Evolutionary conservation across 2,888 invertebrate genomes (phyloP).

Genomic region (Lagria hirta): DNA sequence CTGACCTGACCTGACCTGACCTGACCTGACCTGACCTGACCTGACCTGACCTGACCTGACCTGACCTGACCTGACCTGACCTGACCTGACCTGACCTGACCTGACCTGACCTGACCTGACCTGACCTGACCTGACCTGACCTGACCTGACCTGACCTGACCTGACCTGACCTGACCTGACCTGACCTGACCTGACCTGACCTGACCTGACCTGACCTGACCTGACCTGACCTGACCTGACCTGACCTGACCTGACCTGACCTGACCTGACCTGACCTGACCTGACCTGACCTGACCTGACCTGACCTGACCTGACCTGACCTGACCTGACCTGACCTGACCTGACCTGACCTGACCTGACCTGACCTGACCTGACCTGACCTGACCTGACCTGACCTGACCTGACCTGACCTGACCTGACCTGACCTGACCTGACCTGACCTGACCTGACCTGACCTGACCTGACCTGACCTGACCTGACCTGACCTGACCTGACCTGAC

Average conservation of each 20-base stretch:
- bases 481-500: too few relatives aligned
- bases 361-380: neutral
- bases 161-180: constrained; percentile 13
- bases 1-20: constrained; percentile 13
- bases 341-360: constrained; percentile 9
- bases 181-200: constrained; percentile 13
- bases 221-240: constrained; percentile 13
- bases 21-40: constrained; percentile 13
- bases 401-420: constrained; percentile 1
- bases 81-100: neutral
- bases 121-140: constrained; percentile 13
- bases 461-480: too few relatives aligned
- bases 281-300: constrained; percentile 13
- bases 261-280: constrained; percentile 12
- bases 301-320: constrained; percentile 13
- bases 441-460: too few relatives aligned
- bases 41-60: constrained; percentile 4
- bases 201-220: constrained; percentile 13
- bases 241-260: constrained; percentile 13
- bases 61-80: neutral
- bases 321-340: constrained; percentile 12
- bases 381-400: constrained; percentile 8
- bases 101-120: constrained; percentile 13
- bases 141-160: constrained; percentile 13
- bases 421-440: too few relatives aligned